These are phyloP conservation scores for Anolis apletophallus DNA, from an alignment of 2,797 vertebrate genomes.

Conservation along the genomic window DNA sequence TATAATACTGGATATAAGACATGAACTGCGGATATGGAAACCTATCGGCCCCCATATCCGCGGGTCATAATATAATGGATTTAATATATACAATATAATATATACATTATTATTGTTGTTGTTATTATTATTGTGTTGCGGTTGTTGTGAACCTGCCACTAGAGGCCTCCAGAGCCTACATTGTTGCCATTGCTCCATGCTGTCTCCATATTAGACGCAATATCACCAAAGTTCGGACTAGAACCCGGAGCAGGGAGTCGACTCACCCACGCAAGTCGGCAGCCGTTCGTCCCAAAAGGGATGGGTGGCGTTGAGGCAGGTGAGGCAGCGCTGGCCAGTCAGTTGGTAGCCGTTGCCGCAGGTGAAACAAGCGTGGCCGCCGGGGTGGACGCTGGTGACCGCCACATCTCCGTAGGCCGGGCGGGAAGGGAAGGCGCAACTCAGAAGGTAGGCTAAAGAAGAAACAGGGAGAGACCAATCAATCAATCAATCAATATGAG, in stretches of 20 bases:
- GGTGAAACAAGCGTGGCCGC: slow-evolving; percentile 89
- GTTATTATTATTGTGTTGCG: too few species aligned
- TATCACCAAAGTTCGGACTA: neutral
- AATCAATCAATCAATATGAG: too few species aligned
- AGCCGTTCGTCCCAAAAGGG: slow-evolving; percentile 91
- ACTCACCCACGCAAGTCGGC: slow-evolving; percentile 88
- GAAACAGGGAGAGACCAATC: neutral
- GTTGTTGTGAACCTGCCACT: too few species aligned
- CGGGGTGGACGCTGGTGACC: slow-evolving; percentile 90
- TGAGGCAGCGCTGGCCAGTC: slow-evolving; percentile 81
- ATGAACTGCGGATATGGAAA: too few species aligned
- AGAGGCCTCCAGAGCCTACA: too few species aligned
- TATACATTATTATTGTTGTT: too few species aligned
- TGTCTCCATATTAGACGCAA: too few species aligned
- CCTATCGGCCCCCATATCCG: too few species aligned
- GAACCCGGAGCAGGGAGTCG: neutral
- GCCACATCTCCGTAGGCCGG: slow-evolving; percentile 89
- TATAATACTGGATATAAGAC: too few species aligned
- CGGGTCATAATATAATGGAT: too few species aligned
- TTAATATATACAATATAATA: too few species aligned
- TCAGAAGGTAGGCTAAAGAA: slow-evolving; percentile 86
- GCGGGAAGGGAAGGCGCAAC: slow-evolving; percentile 87
- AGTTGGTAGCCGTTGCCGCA: slow-evolving; percentile 91
- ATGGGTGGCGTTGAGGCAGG: slow-evolving; percentile 90
- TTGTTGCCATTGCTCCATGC: too few species aligned